Percentiles rank a stretch among this genome's conserved stretches.
Evolutionary conservation across 2,113 vertebrate genomes (phyloP).

Genomic region (Mastomys natalensis): DNA sequence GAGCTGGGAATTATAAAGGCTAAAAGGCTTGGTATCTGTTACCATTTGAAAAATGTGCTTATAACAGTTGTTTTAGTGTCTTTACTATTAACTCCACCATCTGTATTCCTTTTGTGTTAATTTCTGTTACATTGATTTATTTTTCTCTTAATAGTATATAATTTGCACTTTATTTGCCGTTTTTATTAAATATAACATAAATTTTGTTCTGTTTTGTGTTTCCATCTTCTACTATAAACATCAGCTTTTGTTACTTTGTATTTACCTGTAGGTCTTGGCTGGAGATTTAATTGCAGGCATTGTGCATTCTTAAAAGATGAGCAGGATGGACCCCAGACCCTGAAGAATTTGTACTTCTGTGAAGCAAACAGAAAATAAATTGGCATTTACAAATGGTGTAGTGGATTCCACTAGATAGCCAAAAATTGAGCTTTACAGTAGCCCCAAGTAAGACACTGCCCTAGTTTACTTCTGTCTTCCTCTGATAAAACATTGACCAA

Average conservation of each 20-base stretch:
- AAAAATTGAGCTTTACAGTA: not conserved
- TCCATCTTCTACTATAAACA: not conserved
- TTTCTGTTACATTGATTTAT: slow-evolving; percentile 7
- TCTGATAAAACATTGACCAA: not conserved
- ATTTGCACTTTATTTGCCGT: slow-evolving; percentile 8
- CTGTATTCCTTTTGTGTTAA: not conserved
- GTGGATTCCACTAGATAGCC: not conserved
- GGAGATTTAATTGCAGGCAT: not conserved
- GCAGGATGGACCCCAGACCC: not conserved
- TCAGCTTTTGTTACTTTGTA: not conserved
- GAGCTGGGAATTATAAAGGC: not conserved
- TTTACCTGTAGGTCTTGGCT: not conserved
- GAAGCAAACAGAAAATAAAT: not conserved
- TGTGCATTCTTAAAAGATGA: not conserved
- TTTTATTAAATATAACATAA: not conserved
- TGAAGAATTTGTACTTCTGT: not conserved
- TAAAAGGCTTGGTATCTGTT: not conserved
- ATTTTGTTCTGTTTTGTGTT: not conserved
- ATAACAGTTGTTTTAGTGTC: not conserved
- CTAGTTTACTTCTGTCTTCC: not conserved
- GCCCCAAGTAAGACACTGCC: rapidly evolving
- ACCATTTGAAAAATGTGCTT: not conserved
- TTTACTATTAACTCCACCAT: not conserved
- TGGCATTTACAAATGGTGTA: not conserved
- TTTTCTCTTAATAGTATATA: not conserved